phyloP scores from a whole-genome alignment of 2,797 vertebrate species.

The Eutrigla gurnardus region DNA sequence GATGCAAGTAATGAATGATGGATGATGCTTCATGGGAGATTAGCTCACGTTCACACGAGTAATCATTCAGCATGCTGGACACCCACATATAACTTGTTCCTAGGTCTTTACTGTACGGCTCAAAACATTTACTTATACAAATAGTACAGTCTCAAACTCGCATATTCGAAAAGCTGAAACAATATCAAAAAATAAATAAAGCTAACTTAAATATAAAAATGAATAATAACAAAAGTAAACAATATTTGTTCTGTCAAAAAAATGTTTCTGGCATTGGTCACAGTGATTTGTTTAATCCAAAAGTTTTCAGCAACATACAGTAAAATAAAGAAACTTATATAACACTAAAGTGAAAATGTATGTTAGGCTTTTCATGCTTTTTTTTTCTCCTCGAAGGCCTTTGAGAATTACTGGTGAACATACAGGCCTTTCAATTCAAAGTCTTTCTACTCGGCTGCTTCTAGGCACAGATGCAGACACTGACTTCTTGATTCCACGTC shows the following conservation, averaged over 20 bases:
- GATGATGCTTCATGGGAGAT: slow-evolving; percentile 78
- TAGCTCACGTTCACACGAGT: slow-evolving; percentile 81
- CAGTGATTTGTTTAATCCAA: slow-evolving; percentile 97
- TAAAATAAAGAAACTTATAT: slow-evolving; percentile 77
- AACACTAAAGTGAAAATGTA: slow-evolving; percentile 73
- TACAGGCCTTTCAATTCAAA: slow-evolving; percentile 46
- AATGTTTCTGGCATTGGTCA: slow-evolving; percentile 89
- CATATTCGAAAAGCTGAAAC: slow-evolving; percentile 76
- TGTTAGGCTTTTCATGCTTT: slow-evolving; percentile 59
- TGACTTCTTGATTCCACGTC: slow-evolving; percentile 40
- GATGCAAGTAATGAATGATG: slow-evolving; percentile 81
- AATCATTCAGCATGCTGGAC: slow-evolving; percentile 92
- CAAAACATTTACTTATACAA: slow-evolving; percentile 89
- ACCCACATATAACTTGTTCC: slow-evolving; percentile 89
- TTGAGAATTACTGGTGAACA: slow-evolving; percentile 60
- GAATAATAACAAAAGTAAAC: slow-evolving; percentile 76
- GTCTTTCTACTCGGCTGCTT: slow-evolving; percentile 57
- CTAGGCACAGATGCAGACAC: slow-evolving; percentile 59
- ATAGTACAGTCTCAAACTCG: slow-evolving; percentile 88
- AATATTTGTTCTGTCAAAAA: slow-evolving; percentile 72
- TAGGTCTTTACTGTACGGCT: slow-evolving; percentile 91
- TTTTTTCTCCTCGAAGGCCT: slow-evolving; percentile 52
- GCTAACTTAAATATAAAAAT: slow-evolving; percentile 75
- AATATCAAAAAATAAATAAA: slow-evolving; percentile 71
- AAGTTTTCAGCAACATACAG: slow-evolving; percentile 84